phyloP scores from a whole-genome alignment of 2,888 invertebrate species.

The Litoditis marina region DNA sequence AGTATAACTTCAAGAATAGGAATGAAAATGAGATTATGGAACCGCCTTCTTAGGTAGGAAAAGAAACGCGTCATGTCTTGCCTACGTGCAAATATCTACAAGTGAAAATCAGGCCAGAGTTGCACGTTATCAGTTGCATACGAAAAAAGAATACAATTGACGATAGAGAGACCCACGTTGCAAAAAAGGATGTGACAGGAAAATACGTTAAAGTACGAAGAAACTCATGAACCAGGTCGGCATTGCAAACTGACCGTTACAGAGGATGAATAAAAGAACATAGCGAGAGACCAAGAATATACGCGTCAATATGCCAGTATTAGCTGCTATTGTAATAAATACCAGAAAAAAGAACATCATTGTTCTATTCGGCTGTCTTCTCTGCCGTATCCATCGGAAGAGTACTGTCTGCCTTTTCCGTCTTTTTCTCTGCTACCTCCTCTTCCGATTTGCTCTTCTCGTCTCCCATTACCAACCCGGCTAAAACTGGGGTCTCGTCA shows the following conservation, averaged over 20 bases:
- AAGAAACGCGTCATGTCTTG: no score
- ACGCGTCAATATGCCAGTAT: no score
- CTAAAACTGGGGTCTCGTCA: slow-evolving; percentile 42
- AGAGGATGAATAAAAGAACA: neutral
- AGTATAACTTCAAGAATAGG: no score
- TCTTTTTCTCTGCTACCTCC: neutral
- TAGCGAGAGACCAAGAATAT: neutral
- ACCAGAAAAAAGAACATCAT: neutral
- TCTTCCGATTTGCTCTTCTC: slow-evolving; percentile 14
- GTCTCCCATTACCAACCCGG: slow-evolving; percentile 30
- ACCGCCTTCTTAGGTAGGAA: no score
- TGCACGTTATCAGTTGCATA: no score
- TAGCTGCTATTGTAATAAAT: neutral
- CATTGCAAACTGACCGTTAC: neutral
- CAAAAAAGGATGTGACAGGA: slow-evolving; percentile 11
- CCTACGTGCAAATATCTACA: no score
- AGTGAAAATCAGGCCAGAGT: no score
- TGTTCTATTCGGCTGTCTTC: neutral
- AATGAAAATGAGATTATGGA: no score
- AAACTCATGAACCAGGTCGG: no score
- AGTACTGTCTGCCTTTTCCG: slow-evolving; percentile 6
- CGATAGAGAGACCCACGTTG: slow-evolving; percentile 4
- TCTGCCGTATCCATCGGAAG: neutral
- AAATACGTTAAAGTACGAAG: neutral
- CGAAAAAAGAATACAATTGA: neutral